Evolutionary conservation across 2,113 vertebrate species (phyloP).

Genomic region (Pleuronectes platessa): DNA sequence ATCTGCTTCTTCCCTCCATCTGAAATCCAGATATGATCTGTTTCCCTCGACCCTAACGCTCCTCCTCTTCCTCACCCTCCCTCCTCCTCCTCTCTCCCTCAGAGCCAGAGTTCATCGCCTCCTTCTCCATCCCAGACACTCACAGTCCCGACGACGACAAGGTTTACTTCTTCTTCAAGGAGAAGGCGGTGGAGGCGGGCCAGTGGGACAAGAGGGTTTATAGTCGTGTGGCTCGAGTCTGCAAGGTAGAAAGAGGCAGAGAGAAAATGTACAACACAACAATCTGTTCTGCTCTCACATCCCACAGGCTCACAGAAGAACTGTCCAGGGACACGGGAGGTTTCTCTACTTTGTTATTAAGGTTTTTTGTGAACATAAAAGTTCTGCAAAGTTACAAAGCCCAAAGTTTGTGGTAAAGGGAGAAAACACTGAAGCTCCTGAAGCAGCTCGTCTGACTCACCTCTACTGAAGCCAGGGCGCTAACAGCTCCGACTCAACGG

Average conservation of each 20-base stretch:
- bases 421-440: too few species aligned
- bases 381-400: too few species aligned
- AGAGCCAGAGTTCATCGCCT: conserved; percentile 86
- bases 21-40: too few species aligned
- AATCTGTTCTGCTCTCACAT: not conserved
- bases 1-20: too few species aligned
- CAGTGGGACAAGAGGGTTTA: conserved; percentile 86
- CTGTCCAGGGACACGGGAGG: too few species aligned
- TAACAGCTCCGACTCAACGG: too few species aligned
- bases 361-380: too few species aligned
- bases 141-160: conserved; percentile 88
- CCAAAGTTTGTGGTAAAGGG: too few species aligned
- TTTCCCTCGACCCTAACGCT: not conserved
- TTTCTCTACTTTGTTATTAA: too few species aligned
- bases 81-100: not conserved
- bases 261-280: not conserved
- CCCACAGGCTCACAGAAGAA: not conserved
- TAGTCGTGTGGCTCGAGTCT: conserved; percentile 88
- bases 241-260: conserved; percentile 81
- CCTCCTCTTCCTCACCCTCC: not conserved
- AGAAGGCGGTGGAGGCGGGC: conserved; percentile 83
- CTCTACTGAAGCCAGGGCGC: too few species aligned
- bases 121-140: conserved; percentile 87
- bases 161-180: conserved; percentile 90
- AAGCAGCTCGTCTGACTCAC: too few species aligned